phyloP scores from a whole-genome alignment of 1,140 invertebrate species.

The Orussus abietinus region DNA sequence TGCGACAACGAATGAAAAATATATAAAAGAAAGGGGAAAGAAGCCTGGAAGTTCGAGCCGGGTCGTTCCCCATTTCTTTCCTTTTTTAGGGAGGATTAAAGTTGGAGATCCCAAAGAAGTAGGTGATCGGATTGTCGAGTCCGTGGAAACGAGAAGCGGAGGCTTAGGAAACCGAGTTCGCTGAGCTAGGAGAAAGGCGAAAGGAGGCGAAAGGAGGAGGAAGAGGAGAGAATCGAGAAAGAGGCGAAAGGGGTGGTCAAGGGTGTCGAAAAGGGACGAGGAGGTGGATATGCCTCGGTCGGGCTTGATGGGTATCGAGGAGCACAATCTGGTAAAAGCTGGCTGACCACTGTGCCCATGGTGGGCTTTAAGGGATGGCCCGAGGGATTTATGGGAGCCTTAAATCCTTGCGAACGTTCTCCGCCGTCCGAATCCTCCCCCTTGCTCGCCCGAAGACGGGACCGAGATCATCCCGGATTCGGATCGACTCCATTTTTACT shows the following conservation, averaged over 20 bases:
- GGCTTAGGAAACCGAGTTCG: too few relatives aligned
- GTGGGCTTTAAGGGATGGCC: constrained; percentile 35
- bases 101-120: too few relatives aligned
- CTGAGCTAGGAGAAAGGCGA: constrained; percentile 10
- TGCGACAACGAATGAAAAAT: too few relatives aligned
- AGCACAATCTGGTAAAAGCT: constrained; percentile 46
- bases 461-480: too few relatives aligned
- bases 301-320: constrained; percentile 22
- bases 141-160: too few relatives aligned
- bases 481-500: too few relatives aligned
- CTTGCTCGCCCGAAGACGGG: too few relatives aligned
- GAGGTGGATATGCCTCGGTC: constrained; percentile 1
- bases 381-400: constrained; percentile 40
- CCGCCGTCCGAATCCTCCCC: constrained; percentile 6
- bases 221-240: constrained; percentile 15
- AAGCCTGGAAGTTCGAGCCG: too few relatives aligned
- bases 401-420: constrained; percentile 34
- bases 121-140: too few relatives aligned
- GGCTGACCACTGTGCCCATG: constrained; percentile 23
- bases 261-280: constrained; percentile 11
- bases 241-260: constrained; percentile 17
- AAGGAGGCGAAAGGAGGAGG: constrained; percentile 4
- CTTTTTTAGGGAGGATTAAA: too few relatives aligned
- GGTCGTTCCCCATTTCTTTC: too few relatives aligned
- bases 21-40: too few relatives aligned